Evolutionary conservation across 2,797 vertebrate species (phyloP).

Genomic region (Steatocranus sp.): DNA sequence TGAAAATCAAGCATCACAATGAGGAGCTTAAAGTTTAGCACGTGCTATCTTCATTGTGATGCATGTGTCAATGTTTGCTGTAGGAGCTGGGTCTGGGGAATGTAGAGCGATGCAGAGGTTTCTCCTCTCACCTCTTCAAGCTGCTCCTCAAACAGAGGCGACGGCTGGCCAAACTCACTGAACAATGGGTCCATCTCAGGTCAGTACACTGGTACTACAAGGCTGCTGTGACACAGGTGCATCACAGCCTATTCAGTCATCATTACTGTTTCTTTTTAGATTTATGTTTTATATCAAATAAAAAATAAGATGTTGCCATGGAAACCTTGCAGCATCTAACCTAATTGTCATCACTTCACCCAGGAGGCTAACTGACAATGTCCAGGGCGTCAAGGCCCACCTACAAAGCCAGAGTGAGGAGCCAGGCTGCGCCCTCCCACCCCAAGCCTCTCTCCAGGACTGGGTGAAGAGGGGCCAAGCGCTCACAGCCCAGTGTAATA

Average conservation of each 20-base stretch:
- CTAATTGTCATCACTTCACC: not conserved
- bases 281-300: not conserved
- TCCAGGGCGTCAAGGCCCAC: slow-evolving; percentile 74
- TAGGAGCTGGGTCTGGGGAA: slow-evolving; percentile 87
- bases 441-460: slow-evolving; percentile 75
- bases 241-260: not conserved
- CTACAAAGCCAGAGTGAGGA: slow-evolving; percentile 57
- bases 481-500: slow-evolving; percentile 79
- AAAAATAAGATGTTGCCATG: not conserved
- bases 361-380: slow-evolving; percentile 80
- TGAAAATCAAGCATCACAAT: not conserved
- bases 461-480: slow-evolving; percentile 80
- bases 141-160: slow-evolving; percentile 83
- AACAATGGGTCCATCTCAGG: slow-evolving; percentile 89
- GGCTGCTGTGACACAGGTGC: not conserved
- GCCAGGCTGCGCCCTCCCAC: slow-evolving; percentile 76
- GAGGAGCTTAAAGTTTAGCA: not conserved
- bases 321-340: not conserved
- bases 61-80: not conserved
- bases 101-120: slow-evolving; percentile 88
- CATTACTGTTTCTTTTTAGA: not conserved
- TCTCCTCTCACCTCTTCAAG: slow-evolving; percentile 90
- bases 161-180: slow-evolving; percentile 80
- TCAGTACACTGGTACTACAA: slow-evolving; percentile 33
- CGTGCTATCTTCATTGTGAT: not conserved